Percentiles rank a stretch among this genome's conserved stretches.
phyloP scores from a whole-genome alignment of 2,797 vertebrate species.

The Rhynchotus rufescens region DNA sequence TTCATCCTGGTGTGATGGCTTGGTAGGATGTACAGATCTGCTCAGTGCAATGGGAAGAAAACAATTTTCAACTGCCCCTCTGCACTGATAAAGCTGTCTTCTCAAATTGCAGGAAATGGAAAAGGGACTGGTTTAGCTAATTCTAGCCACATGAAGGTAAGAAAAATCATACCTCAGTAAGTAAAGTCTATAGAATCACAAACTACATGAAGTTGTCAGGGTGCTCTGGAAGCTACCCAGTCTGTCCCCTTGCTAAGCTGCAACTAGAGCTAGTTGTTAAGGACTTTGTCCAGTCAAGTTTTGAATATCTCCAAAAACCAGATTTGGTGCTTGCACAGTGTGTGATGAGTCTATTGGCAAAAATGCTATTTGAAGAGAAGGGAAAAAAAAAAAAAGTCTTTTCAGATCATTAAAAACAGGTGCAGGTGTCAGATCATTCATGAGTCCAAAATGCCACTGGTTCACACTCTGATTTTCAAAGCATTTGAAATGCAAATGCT shows the following conservation, averaged over 20 bases:
- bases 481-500: background rate
- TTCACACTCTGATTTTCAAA: background rate
- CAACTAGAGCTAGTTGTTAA: background rate
- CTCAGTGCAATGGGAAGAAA: background rate
- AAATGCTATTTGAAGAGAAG: background rate
- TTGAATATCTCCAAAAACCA: background rate
- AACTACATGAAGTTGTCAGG: background rate
- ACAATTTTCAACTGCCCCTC: background rate
- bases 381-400: background rate
- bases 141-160: background rate
- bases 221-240: background rate
- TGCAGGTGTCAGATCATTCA: background rate
- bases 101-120: background rate
- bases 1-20: background rate
- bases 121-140: background rate
- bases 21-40: background rate
- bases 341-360: background rate
- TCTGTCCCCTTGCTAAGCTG: background rate
- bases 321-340: background rate
- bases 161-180: background rate
- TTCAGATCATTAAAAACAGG: background rate
- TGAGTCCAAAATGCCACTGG: background rate
- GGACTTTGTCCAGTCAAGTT: background rate
- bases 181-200: background rate
- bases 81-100: background rate